Conservation (phyloP, 2,113 vertebrate species). For the Amazona guildingii region DNA sequence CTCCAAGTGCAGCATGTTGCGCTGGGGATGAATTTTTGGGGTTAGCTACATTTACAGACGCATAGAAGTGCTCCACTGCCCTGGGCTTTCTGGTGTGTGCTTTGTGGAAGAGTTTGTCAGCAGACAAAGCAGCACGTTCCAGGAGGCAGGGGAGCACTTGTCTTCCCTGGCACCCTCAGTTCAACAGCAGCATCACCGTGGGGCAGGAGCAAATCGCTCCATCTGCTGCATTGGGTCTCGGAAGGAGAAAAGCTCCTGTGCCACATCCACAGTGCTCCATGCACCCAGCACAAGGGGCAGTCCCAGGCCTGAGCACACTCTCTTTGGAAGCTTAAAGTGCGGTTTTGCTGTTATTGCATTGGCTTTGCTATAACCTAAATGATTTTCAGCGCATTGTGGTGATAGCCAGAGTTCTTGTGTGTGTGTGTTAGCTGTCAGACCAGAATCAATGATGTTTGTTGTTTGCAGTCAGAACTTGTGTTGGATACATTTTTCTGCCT, state of each 20-base stretch:
- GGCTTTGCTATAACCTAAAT: background rate
- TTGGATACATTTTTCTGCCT: background rate
- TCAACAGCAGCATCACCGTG: background rate
- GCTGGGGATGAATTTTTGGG: background rate
- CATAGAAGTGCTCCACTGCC: background rate
- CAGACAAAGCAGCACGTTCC: background rate
- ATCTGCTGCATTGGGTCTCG: background rate
- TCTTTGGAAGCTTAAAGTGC: background rate
- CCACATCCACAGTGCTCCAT: background rate
- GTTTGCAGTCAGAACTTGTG: background rate
- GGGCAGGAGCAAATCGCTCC: constrained; percentile 38
- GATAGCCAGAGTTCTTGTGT: background rate
- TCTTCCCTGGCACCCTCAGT: background rate
- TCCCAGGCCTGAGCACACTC: background rate
- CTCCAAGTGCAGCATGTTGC: background rate
- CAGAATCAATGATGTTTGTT: background rate
- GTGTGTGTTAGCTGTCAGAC: background rate
- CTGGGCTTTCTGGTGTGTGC: background rate
- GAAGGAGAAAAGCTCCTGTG: background rate
- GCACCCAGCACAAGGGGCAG: rapidly evolving
- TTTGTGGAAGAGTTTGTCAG: constrained; percentile 30
- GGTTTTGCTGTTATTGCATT: background rate
- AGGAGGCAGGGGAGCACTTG: constrained; percentile 3
- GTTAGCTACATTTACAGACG: background rate
- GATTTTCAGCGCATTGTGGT: rapidly evolving